Conservation (phyloP, 1,140 invertebrate species). For the Drosophila subpulchrella region DNA sequence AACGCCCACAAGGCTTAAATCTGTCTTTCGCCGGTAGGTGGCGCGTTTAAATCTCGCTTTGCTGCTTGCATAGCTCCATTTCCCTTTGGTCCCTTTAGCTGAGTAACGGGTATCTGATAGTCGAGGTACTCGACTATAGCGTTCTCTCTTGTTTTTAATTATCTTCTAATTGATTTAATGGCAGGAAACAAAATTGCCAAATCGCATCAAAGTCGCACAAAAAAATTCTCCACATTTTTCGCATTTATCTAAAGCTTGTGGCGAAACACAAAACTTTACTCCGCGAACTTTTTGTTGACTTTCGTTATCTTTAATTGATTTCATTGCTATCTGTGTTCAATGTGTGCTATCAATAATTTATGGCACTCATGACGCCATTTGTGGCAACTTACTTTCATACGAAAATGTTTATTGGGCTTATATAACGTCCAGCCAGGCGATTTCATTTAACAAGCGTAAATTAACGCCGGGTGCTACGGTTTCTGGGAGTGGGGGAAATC, state of each 20-base stretch:
- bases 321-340: conserved; percentile 43
- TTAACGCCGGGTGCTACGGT: conserved; percentile 16
- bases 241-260: conserved; percentile 44
- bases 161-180: conserved; percentile 26
- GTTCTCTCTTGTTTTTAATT: no score
- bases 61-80: no score
- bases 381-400: conserved; percentile 48
- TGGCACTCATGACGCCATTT: conserved; percentile 66
- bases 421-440: conserved; percentile 31
- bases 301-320: conserved; percentile 67
- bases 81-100: no score
- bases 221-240: conserved; percentile 32
- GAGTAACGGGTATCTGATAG: no score
- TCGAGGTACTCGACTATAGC: no score
- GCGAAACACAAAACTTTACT: conserved; percentile 30
- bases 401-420: conserved; percentile 53
- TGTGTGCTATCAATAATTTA: conserved; percentile 68
- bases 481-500: conserved; percentile 12
- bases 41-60: no score
- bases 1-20: no score
- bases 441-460: conserved; percentile 60
- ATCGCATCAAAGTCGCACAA: conserved; percentile 3
- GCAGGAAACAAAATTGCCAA: conserved; percentile 34
- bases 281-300: conserved; percentile 38
- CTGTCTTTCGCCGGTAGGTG: no score